Base-by-base conservation (phyloP, 2,888 invertebrate species). In the Acrobasis consociella region DNA sequence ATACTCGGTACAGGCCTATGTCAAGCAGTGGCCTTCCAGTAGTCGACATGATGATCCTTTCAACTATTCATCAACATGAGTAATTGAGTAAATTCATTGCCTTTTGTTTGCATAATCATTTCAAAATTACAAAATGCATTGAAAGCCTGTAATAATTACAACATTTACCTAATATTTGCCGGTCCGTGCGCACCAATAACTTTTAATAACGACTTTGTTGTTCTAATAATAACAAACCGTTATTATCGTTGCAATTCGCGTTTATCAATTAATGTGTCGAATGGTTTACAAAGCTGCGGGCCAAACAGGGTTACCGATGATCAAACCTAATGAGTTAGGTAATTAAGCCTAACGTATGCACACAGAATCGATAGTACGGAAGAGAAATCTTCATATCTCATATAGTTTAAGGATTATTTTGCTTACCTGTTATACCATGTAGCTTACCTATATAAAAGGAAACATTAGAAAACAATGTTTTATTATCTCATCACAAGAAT, bases 211-310 rank as follows among this genome's bases (percentile, higher is more conserved):
- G 16, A 17, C 56, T 56, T 56, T 51, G 60, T 60, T 52, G 38
- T 50, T 42, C 46, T 60, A 51, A 60, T 51, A 60, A 60, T 60
- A 51, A 60, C 51, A 50, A 60, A 60, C 60, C 52, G 60, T 51
- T 60, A 60, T 60, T 60, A 60, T 60, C 51, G 51, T 52, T 17
- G 60, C 39, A 60, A 60, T 60, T 60, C 39, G 60, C 60, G 42
- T 60, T 60, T 60, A 60, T 52, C 51, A 60, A 60, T 60, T 60
- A 60, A 60, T 60, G 42, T 51, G 38, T 42, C 50, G 39, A 60
- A 60, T 60, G 39, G 51, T 38, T 51, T 39, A 8, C 49, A 16
- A 38, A 31, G 50, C 59, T 59, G 38, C 50, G 59, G 38, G 59
- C 50, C 11, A 50, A 49, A 51, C 17, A 51, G 15, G 17, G 42